phyloP scores from a whole-genome alignment of 2,113 vertebrate genomes.

The Spermophilus dauricus region DNA sequence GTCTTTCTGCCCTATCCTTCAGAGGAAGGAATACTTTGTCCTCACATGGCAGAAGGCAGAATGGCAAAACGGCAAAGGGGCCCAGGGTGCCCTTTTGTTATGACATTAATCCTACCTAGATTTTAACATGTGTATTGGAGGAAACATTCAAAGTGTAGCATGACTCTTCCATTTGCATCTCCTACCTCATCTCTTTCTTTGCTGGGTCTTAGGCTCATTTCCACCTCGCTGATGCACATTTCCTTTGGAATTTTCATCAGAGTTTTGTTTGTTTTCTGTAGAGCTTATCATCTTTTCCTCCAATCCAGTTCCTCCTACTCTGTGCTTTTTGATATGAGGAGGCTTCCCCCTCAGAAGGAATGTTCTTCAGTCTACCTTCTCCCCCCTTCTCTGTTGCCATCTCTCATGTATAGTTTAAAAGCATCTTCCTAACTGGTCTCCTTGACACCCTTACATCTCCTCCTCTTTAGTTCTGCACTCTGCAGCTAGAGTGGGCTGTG shows the following conservation, averaged over 20 bases:
- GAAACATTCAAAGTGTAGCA: not conserved
- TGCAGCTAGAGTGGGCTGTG: not conserved
- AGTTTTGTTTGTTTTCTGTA: not conserved
- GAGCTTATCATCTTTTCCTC: not conserved
- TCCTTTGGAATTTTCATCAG: not conserved
- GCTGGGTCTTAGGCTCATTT: not conserved
- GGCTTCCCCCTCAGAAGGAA: not conserved
- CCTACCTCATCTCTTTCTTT: not conserved
- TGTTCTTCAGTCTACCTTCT: not conserved
- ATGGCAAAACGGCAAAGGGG: not conserved
- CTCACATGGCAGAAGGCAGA: not conserved
- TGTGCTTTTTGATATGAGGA: not conserved
- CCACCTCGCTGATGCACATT: not conserved
- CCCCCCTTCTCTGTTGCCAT: accelerated
- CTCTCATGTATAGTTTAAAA: accelerated
- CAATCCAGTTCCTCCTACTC: not conserved
- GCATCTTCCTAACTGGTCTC: not conserved
- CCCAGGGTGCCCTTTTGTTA: no score
- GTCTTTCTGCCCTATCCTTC: not conserved
- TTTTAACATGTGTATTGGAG: no score
- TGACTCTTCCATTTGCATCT: not conserved
- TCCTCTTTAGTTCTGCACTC: not conserved
- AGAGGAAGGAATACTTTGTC: not conserved
- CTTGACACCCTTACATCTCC: not conserved
- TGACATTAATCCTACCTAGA: not conserved